Evolutionary conservation across 2,113 vertebrate species (phyloP), one percentile per base, ranked within the genome.

Genomic region (Oriolus oriolus): DNA sequence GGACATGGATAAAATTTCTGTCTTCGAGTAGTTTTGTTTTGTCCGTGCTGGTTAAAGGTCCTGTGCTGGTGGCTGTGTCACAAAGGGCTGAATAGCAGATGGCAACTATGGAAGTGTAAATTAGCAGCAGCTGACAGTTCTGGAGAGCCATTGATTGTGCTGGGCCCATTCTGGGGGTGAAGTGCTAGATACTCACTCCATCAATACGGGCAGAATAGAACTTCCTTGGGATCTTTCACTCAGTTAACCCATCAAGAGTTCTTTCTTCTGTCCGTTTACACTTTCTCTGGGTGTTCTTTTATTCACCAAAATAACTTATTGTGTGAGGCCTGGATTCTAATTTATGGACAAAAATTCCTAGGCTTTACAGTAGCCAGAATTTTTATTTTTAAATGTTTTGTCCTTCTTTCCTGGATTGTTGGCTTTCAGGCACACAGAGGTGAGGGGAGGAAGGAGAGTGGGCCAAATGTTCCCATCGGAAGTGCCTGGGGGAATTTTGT

Each of bases 61-160:
- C 42, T 21, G 12, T 77, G 74, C 91, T 94, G 85, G 39, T 90
- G 85, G 85, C 93, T 92, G 68, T 68, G 88, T 89, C 76, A 54
- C 91, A 87, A 80, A 52, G 78, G 86, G 65, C 60, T 88, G 65
- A 64, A 76, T 10, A 74, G 95, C 96, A 97, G 96, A 96, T 97
- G 96, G 96, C 94, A 96, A 13, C 76, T 47, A 37, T 92, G 94
- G 92, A 94, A 93, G 92, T 96, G 95, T 92, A 95, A 97, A 93
- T 96, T 57, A 94, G 77, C n/a, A 87, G 94, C 93, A 95, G 96
- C 93, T 96, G 97, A 93, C 73, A 33, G 31, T 23, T 81, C 92
- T 89, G 93, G 83, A 87, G 61, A 90, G 86, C 70, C 70, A 59
- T 16, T 60, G 74, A 52, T 90, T 82, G 85, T 83, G 93, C 78